Base-by-base conservation (phyloP, 2,888 invertebrate genomes). In the Dasysyrphus albostriatus region DNA sequence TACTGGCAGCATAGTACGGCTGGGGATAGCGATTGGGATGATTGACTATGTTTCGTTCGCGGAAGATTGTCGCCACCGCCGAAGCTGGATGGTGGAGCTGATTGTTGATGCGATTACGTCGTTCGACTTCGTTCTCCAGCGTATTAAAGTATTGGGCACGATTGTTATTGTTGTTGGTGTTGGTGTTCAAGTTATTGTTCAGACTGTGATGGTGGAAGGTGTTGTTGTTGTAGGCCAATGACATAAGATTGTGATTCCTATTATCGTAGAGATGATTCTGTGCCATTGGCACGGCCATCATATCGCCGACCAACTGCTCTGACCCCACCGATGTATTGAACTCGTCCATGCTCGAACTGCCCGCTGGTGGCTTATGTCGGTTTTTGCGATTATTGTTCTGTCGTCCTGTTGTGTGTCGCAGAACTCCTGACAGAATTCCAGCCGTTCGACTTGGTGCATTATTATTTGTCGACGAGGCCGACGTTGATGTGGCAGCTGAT, bases 61-160 rank as follows among this genome's bases (percentile, higher is more conserved):
- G 89, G 79, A 91, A 93, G 76, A 93, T 93, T 39, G 93, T 93
- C 14, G 93, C 89, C 37, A 92, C 91, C 67, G 85, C 81, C 34
- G 84, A 82, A 7, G 81, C 88, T 9, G 89, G 89, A 81, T 91
- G 90, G 56, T 91, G 91, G 7, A 92, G 88, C 65, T 92, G 92
- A 34, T 91, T 92, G 77, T 93, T 93, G 39, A 92, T 91, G 47
- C 92, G 91, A 88, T 93, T 93, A 67, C 92, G 88, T 0, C 92
- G 90, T 85, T 92, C 92, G 63, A 93, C 92, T 75, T 93, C 92
- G 84, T 89, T 92, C 82, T 92, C 92, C 29, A 92, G 89, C 47
- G 91, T 91, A 47, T 91, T 92, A 85, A 91, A 91, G 83, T 91
- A 91, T 70, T 91, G 91, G 70, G 65, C 79, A 32, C 90, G 89